Evolutionary conservation across 2,113 vertebrate genomes (phyloP).

Genomic region (Struthidea cinerea): DNA sequence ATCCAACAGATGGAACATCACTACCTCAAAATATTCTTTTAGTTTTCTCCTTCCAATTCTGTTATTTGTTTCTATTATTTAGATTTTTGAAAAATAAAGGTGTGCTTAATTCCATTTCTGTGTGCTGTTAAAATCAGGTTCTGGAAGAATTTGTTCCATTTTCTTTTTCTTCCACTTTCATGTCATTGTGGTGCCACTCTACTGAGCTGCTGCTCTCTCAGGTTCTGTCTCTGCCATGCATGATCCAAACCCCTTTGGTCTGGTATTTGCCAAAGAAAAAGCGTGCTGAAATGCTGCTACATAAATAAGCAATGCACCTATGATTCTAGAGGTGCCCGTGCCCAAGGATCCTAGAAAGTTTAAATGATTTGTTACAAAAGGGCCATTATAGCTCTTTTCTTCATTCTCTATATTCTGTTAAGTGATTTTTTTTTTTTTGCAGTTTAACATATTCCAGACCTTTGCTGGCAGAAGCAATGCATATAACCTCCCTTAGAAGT

Average conservation of each 20-base stretch:
- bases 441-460: slow-evolving; percentile 49
- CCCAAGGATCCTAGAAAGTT: not conserved
- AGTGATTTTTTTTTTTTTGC: not conserved
- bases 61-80: not conserved
- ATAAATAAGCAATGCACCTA: not conserved
- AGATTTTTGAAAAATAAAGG: not conserved
- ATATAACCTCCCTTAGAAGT: slow-evolving; percentile 52
- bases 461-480: slow-evolving; percentile 42
- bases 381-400: not conserved
- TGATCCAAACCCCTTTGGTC: not conserved
- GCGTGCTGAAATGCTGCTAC: not conserved
- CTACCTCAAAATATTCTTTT: not conserved
- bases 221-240: not conserved
- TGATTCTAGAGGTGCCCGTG: not conserved
- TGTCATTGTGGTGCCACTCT: not conserved
- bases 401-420: not conserved
- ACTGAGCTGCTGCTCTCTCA: not conserved
- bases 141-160: not conserved
- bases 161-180: not conserved
- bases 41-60: not conserved
- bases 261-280: not conserved
- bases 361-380: not conserved
- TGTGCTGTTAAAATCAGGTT: not conserved
- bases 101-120: not conserved
- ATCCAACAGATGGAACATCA: not conserved